Evolutionary conservation across 2,888 invertebrate genomes (phyloP).

Genomic region (Notocelia uddmanniana): DNA sequence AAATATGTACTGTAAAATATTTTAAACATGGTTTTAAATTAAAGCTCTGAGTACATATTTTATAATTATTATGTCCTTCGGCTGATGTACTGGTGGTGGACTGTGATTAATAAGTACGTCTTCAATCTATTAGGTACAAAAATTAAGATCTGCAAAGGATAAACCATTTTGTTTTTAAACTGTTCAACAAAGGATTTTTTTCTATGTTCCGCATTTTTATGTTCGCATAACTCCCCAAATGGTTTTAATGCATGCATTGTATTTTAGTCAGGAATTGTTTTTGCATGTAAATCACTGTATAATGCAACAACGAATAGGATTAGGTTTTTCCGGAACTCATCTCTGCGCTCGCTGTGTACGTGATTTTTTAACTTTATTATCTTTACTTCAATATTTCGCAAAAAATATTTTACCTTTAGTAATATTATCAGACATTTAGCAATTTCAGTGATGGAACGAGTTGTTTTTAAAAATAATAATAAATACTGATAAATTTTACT

Average conservation of each 20-base stretch:
- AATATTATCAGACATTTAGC: not conserved
- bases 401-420: not conserved
- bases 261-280: slow-evolving; percentile 23
- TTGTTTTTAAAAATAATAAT: too few species aligned
- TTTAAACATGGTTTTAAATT: too few species aligned
- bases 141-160: too few species aligned
- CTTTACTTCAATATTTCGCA: not conserved
- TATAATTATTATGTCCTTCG: too few species aligned
- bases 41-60: too few species aligned
- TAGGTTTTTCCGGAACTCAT: slow-evolving; percentile 24
- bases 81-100: too few species aligned
- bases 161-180: too few species aligned
- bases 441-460: too few species aligned
- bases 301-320: slow-evolving; percentile 27
- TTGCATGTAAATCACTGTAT: slow-evolving; percentile 35
- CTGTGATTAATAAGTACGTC: too few species aligned
- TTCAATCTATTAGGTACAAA: too few species aligned
- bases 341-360: not conserved
- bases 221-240: not conserved
- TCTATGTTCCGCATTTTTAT: not conserved
- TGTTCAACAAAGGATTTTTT: not conserved
- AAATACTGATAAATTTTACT: too few species aligned
- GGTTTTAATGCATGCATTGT: slow-evolving; percentile 23
- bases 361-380: not conserved
- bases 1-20: too few species aligned